Evolutionary conservation across 2,797 vertebrate genomes (phyloP).

Genomic region (Podarcis siculus): DNA sequence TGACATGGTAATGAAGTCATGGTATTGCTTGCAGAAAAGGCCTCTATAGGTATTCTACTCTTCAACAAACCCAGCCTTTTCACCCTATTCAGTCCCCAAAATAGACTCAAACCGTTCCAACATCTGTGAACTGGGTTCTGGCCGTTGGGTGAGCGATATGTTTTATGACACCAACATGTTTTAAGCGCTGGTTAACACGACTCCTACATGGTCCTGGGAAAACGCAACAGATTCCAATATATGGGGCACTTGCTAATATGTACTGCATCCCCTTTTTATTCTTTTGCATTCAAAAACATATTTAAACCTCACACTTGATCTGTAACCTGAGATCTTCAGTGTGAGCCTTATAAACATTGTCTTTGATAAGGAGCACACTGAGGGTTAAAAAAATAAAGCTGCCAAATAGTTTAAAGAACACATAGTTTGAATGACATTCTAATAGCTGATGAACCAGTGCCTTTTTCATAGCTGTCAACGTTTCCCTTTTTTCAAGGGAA

Average conservation of each 20-base stretch:
- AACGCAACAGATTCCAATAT: slow-evolving; percentile 52
- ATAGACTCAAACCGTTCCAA: slow-evolving; percentile 85
- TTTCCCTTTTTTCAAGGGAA: no score
- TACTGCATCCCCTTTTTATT: not conserved
- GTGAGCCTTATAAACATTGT: not conserved
- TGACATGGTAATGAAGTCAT: slow-evolving; percentile 96
- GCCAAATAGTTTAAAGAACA: slow-evolving; percentile 21
- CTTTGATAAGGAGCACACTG: slow-evolving; percentile 24
- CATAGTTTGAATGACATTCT: not conserved
- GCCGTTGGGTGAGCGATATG: slow-evolving; percentile 79
- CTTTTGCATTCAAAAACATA: slow-evolving; percentile 17
- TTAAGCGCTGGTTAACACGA: slow-evolving; percentile 61
- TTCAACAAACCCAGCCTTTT: slow-evolving; percentile 80
- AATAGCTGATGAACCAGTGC: not conserved
- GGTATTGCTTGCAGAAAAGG: slow-evolving; percentile 82
- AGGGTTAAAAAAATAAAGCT: slow-evolving; percentile 30
- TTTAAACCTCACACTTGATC: slow-evolving; percentile 41
- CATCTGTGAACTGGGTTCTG: slow-evolving; percentile 85
- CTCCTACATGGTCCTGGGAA: slow-evolving; percentile 47
- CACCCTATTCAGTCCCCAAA: slow-evolving; percentile 80
- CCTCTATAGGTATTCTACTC: slow-evolving; percentile 80
- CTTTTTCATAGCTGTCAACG: no score
- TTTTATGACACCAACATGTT: slow-evolving; percentile 69
- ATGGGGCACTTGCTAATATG: slow-evolving; percentile 27
- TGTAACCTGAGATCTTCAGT: slow-evolving; percentile 33